Evolutionary conservation across 2,888 invertebrate genomes (phyloP).

Genomic region (Lasioglossum oenotherae): DNA sequence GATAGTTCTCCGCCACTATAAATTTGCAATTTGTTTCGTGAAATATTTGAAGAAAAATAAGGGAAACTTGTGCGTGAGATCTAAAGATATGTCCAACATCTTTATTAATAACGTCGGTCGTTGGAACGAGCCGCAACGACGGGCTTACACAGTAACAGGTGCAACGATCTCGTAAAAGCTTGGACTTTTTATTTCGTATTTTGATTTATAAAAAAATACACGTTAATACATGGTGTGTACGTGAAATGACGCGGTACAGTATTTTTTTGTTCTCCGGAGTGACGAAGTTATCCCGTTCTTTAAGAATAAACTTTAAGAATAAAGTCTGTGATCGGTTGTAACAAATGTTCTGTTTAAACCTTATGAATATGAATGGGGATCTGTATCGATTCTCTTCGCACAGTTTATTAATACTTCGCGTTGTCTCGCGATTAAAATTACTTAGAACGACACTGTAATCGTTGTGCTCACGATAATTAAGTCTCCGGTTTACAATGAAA

Average conservation of each 20-base stretch:
- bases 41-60: neutral
- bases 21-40: neutral
- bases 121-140: constrained; percentile 29
- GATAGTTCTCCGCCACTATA: neutral
- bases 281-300: constrained; percentile 50
- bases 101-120: constrained; percentile 44
- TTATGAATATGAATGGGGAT: constrained; percentile 59
- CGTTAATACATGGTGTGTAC: constrained; percentile 78
- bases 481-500: constrained; percentile 53
- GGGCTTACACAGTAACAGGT: constrained; percentile 35
- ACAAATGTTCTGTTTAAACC: constrained; percentile 52
- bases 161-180: constrained; percentile 74
- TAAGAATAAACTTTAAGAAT: constrained; percentile 55
- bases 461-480: constrained; percentile 66
- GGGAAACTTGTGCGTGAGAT: constrained; percentile 10
- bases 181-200: constrained; percentile 78
- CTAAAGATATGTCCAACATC: constrained; percentile 42
- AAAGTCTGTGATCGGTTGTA: constrained; percentile 60
- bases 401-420: constrained; percentile 26
- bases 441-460: constrained; percentile 46
- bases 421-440: constrained; percentile 42
- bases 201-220: constrained; percentile 83
- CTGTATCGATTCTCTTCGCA: constrained; percentile 36
- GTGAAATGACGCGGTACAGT: constrained; percentile 69
- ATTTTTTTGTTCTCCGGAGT: constrained; percentile 47